These are phyloP conservation scores for Xestia xanthographa DNA, from an alignment of 2,888 invertebrate genomes.

Conservation along the genomic window DNA sequence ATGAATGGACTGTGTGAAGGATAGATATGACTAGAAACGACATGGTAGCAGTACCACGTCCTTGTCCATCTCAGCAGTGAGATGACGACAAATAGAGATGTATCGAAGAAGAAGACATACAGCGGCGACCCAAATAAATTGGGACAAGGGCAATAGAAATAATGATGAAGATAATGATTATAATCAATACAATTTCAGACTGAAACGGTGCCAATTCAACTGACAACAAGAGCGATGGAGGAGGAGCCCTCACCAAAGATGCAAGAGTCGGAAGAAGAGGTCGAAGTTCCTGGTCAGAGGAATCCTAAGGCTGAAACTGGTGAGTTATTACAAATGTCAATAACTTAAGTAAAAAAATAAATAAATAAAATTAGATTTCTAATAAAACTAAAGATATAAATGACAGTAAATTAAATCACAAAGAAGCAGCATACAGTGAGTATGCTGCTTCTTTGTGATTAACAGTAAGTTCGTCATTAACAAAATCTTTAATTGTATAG, in stretches of 20 bases:
- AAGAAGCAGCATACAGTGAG: too few species aligned
- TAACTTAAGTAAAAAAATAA: too few species aligned
- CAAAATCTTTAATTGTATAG: too few species aligned
- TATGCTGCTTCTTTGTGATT: too few species aligned
- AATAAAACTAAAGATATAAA: too few species aligned
- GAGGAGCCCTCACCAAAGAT: slow-evolving; percentile 64
- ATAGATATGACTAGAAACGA: too few species aligned
- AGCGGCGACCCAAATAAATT: not conserved
- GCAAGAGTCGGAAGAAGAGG: slow-evolving; percentile 66
- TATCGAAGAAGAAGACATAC: not conserved
- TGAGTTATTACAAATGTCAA: too few species aligned
- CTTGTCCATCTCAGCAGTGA: too few species aligned
- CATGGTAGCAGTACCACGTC: too few species aligned
- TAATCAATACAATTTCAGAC: slow-evolving; percentile 69
- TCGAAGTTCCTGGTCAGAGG: slow-evolving; percentile 74
- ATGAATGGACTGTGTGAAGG: not conserved
- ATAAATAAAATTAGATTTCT: too few species aligned
- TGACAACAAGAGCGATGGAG: slow-evolving; percentile 73
- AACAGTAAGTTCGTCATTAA: too few species aligned
- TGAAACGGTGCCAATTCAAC: slow-evolving; percentile 71
- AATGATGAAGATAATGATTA: not conserved
- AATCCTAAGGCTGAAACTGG: slow-evolving; percentile 82
- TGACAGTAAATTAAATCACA: too few species aligned
- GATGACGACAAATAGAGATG: not conserved
- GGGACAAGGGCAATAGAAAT: not conserved